Evolutionary conservation across 2,888 invertebrate genomes (phyloP), one percentile per base, ranked within the genome.

Genomic region (Eudemis profundana): DNA sequence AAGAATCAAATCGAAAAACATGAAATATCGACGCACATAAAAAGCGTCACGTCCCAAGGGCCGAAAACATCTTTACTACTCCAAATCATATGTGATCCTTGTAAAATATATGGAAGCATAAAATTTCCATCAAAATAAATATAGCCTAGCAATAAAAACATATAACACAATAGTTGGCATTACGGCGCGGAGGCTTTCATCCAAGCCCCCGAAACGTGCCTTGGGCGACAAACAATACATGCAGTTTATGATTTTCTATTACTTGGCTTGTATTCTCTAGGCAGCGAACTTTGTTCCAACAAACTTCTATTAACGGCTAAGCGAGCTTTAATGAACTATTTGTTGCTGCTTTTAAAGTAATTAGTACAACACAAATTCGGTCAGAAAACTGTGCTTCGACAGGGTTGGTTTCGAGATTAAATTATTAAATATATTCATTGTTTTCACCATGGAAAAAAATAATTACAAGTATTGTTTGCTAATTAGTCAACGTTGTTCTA

Each of bases 101-200:
- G 29, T 56, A 17, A 21, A 19, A 60, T 50, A 50, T 33, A 42
- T 5, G 21, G 17, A 23, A 21, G 8, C 15, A 61, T 59, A 64
- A 64, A 40, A 44, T 3, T 27, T 33, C 42, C 64, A 60, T 56
- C 29, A 46, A 47, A 66, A 66, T 61, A 51, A 64, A 61, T 67
- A 67, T 50, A 57, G 53, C 46, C 38, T 57, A 51, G 60, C 44
- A 66, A 63, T 68, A 68, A 67, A 66, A 66, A 61, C 51, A 69
- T 61, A 68, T 67, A 44, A 63, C 67, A 66, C 50, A 68, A 61
- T 50, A 67, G 50, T 53, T 66, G 70, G 71, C 70, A 70, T 72
- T 74, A 72, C 69, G 69, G 70, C 66, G 71, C 71, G 69, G 75
- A 73, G 49, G 69, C 70, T 76, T 77, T 75, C 75, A 75, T 72